Base-by-base conservation (phyloP, 2,888 invertebrate genomes). In the Cephus spinipes region DNA sequence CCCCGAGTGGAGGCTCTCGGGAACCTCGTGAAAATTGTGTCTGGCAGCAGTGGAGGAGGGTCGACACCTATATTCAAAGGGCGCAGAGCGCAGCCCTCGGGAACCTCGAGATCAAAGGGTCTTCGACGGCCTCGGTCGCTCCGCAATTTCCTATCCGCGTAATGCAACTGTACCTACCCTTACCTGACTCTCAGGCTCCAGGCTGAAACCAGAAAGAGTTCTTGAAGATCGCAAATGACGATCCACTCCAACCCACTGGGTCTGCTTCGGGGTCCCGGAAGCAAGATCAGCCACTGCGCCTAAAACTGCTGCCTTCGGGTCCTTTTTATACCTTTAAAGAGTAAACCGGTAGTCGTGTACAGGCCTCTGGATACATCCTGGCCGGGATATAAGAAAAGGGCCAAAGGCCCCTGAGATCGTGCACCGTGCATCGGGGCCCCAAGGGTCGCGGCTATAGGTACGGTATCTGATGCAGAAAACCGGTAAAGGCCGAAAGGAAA, bases 401-500 rank as follows among this genome's bases (percentile, higher is more conserved):
- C 82, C 82, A 83, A 82, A 83, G 82, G 83, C 83, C 83, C 55
- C 55, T 55, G 23, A 23, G 15, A 55, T 55, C 55, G 55, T 55
- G 55, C 23, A 55, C 55, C 23, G 9, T 23, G 55, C 55, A 23
- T 9, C 76, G 79, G 79, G 75, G 79, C 73, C 75, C 32, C 23
- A 79, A 86, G 84, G 87, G 88, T 89, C 86, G 87, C 87, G 87
- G 87, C 86, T 86, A 84, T 84, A 23, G 55, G 23, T 23, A 84
- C 87, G 88, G 88, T 91, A 91, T 91, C 91, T 90, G 91, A 90
- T 91, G 88, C 89, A 90, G 89, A 89, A 89, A 91, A 90, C 90
- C 89, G 90, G 91, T 90, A 90, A 90, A 89, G 90, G 88, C 88
- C 87, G 79, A 88, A 86, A 84, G 86, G 86, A 88, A 86, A 88